Evolutionary conservation across 2,113 vertebrate species (phyloP), one percentile per base, ranked within the genome.

Genomic region (Rhinopithecus roxellana): DNA sequence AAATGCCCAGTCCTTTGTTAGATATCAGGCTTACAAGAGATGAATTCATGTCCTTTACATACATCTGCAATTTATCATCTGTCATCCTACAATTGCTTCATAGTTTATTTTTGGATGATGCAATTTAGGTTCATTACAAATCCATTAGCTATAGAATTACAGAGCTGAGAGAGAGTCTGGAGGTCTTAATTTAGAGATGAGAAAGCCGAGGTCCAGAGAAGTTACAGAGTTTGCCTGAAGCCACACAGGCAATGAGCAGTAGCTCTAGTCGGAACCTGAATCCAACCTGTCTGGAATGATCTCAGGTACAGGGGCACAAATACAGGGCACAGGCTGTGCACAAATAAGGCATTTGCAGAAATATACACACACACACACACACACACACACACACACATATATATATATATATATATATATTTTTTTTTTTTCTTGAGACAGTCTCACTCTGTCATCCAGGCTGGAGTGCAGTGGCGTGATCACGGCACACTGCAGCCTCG

Each of bases 381-480:
- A 38, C 38, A 38, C 38, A 38, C 38, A 38, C 38, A 38, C 38
- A 38, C 38, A 38, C 38, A 38, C 38, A 38, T 52, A 17, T 6
- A 17, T 17, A 52, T 1, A 48, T 11, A 48, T 0, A 50, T 0
- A 50, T 0, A 50, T 14, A 13, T 50, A 50, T 13, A 50, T 50
- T 59, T 2, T 59, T 59, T 61, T 57, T 30, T 64, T 64, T 64
- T 64, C 30, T 14, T 32, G 61, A 64, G 27, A 64, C 61, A 30
- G 61, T 64, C 59, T 64, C 18, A 55, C 59, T 59, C 23, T 64
- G 61, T 30, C 11, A 64, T 30, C 27, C 61, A 64, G 27, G 61
- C 25, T 64, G 61, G 61, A 64, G 27, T 30, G 12, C 27, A 64
- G 61, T 61, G 59, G 25, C 10, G 1, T 61, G 4, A 61, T 61